Conservation (phyloP, 2,113 vertebrate genomes). For the Siniperca knerii region DNA sequence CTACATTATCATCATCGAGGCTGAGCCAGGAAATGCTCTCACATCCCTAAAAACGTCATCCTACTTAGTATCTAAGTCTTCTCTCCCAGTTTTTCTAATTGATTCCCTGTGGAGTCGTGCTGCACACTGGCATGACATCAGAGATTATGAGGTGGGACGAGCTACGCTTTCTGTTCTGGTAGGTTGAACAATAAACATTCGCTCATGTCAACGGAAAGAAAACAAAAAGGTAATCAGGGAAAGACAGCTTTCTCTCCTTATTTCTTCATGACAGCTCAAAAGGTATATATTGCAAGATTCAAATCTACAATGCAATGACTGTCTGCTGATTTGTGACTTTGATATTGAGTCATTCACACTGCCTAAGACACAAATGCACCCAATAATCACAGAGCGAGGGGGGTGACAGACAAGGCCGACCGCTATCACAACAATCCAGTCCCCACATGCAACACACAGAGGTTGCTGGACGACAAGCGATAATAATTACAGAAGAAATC, state of each 20-base stretch:
- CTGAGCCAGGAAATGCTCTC: conserved; percentile 36
- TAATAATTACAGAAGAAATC: conserved; percentile 39
- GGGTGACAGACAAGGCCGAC: not conserved
- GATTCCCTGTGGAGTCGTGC: conserved; percentile 48
- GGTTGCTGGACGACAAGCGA: conserved; percentile 2
- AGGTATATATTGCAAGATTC: conserved; percentile 7
- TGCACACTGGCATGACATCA: conserved; percentile 38
- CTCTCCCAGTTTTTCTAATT: conserved; percentile 55
- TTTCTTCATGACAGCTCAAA: not conserved
- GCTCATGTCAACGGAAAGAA: not conserved
- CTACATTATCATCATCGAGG: conserved; percentile 27
- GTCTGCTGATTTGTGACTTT: conserved; percentile 1
- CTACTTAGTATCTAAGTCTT: conserved; percentile 43
- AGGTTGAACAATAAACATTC: conserved; percentile 31
- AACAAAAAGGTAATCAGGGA: conserved; percentile 5
- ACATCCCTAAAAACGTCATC: conserved; percentile 22
- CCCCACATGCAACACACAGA: not conserved
- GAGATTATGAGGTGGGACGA: conserved; percentile 19
- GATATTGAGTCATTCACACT: conserved; percentile 18
- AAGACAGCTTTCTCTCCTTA: not conserved
- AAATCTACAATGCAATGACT: not conserved
- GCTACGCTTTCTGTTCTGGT: conserved; percentile 7
- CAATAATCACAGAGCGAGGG: not conserved
- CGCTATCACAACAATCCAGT: conserved; percentile 34
- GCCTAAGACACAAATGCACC: conserved; percentile 4